These are phyloP conservation scores for Chelon auratus DNA, from an alignment of 2,797 vertebrate genomes.

Conservation along the genomic window DNA sequence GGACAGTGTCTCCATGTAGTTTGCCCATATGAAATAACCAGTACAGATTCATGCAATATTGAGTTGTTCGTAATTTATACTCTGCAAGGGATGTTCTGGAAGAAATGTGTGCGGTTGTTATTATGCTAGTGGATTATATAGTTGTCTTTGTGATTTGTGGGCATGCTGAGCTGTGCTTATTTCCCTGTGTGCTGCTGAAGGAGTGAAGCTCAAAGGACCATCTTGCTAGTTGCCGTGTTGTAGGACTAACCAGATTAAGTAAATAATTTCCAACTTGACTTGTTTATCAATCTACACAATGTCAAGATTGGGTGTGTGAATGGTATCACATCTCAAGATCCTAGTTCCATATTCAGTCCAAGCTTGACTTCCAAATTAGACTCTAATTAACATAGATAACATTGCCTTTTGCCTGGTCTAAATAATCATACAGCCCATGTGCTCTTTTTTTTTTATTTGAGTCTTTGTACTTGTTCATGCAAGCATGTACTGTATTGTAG, in stretches of 20 bases:
- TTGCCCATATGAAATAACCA: background rate
- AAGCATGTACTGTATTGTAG: background rate
- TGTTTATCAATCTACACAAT: background rate
- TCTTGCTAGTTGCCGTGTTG: background rate
- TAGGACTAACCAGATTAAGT: background rate
- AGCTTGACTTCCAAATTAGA: constrained; percentile 9
- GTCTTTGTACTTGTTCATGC: background rate
- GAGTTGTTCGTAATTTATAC: background rate
- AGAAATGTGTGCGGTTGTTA: constrained; percentile 5
- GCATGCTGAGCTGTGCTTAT: background rate
- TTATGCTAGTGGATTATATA: background rate
- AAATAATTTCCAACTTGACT: background rate
- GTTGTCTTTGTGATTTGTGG: constrained; percentile 12
- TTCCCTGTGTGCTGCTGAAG: background rate
- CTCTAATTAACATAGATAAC: background rate
- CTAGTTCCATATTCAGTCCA: background rate
- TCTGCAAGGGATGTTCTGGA: background rate
- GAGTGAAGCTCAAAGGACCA: background rate
- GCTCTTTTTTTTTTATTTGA: background rate
- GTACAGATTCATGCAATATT: background rate
- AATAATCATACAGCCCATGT: background rate
- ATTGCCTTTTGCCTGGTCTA: background rate
- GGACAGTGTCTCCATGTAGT: constrained; percentile 2
- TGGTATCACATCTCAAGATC: background rate
- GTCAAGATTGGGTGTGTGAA: background rate